These are phyloP conservation scores for Daphoenositta chrysoptera DNA, from an alignment of 2,113 vertebrate genomes.

Conservation along the genomic window DNA sequence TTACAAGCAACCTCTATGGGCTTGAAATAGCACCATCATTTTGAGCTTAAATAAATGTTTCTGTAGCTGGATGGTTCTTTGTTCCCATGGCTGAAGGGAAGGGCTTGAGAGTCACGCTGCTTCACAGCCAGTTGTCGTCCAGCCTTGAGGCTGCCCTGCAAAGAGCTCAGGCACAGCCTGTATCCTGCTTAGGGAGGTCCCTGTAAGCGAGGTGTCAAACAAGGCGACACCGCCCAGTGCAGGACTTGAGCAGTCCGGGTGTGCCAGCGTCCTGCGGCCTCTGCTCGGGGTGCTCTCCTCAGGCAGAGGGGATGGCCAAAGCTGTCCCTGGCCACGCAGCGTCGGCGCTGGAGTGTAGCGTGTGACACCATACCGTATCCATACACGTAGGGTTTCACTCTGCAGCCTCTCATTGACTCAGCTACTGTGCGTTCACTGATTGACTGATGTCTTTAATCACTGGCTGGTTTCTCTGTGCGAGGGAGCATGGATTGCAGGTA, in stretches of 20 bases:
- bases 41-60: neutral
- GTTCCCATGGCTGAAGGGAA: neutral
- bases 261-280: accelerated
- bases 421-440: neutral
- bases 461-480: neutral
- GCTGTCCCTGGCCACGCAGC: accelerated
- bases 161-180: accelerated
- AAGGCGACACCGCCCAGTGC: accelerated
- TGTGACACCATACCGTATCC: accelerated
- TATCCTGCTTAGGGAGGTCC: accelerated
- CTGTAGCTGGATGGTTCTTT: neutral
- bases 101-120: accelerated
- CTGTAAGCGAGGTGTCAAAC: accelerated
- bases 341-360: accelerated
- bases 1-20: neutral
- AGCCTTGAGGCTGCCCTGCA: neutral
- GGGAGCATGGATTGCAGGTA: neutral
- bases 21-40: neutral
- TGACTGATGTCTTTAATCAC: accelerated
- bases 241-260: accelerated
- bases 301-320: accelerated
- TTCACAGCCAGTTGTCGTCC: neutral
- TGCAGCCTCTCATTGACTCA: neutral
- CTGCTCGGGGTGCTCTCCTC: neutral
- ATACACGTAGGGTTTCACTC: accelerated